Evolutionary conservation across 1,140 invertebrate species (phyloP), one percentile per base, ranked within the genome.

Genomic region (Antheraea pernyi): DNA sequence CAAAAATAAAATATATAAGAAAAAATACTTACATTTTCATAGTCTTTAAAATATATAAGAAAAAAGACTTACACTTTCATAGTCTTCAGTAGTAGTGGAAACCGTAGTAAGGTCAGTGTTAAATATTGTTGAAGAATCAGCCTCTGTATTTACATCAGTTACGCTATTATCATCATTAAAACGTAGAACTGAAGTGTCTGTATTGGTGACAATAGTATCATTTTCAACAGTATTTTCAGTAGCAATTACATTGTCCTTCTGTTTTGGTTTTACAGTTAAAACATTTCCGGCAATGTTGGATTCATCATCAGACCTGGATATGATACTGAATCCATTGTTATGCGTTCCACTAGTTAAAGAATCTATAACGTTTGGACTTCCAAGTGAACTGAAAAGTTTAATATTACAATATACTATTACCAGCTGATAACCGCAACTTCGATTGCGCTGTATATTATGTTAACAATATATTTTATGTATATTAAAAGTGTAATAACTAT

Each of bases 1-100:
- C 22, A 30, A 30, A 30, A 30, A n/a, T 53, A n/a, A n/a, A n/a
- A n/a, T n/a, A n/a, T n/a, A n/a, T n/a, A n/a, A n/a, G n/a, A 70
- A 70, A 37, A 65, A 70, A 65, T 3, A 69, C 68, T 69, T 64
- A 69, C 68, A 19, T 42, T 70, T 46, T 65, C 63, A n/a, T 61
- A 68, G 16, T 68, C 70, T 16, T 37, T 53, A 30, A 30, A 2
- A 30, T 30, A 30, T 30, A 30, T 30, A 30, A 30, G 22, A 70
- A 70, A 39, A 66, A 70, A 65, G 0, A 65, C 68, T 69, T 65
- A 69, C 68, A 19, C 36, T 70, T 46, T 65, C 63, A 18, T 61
- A 68, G 16, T 68, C 70, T 16, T 39, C 62, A 42, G 62, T 65
- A n/a, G n/a, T 19, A 46, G 59, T 42, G 36, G 30, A 19, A 30